These are phyloP conservation scores for Clarias batrachus DNA, from an alignment of 2,113 vertebrate species.

Conservation along the genomic window DNA sequence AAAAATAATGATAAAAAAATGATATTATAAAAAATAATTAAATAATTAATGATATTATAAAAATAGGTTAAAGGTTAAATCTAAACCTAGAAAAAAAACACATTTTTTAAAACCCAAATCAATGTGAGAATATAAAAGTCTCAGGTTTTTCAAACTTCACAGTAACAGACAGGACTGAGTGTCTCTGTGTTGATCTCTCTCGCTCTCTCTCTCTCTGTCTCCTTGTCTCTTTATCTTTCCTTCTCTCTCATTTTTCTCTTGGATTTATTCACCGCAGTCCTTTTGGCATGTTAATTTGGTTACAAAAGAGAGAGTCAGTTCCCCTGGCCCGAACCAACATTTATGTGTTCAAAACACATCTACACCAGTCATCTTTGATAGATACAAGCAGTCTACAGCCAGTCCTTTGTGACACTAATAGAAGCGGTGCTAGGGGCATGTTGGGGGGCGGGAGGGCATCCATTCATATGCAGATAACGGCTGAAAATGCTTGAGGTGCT, in stretches of 20 bases:
- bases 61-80: neutral
- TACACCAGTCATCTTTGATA: slow-evolving; percentile 68
- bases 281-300: slow-evolving; percentile 46
- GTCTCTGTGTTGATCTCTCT: slow-evolving; percentile 4
- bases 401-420: slow-evolving; percentile 49
- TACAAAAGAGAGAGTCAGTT: slow-evolving; percentile 46
- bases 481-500: slow-evolving; percentile 36
- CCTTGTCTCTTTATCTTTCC: neutral
- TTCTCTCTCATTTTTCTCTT: slow-evolving; percentile 9
- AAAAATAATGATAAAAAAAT: neutral
- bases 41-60: too few species aligned
- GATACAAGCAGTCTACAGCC: slow-evolving; percentile 66
- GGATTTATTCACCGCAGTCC: slow-evolving; percentile 8
- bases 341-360: slow-evolving; percentile 70
- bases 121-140: neutral
- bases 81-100: neutral
- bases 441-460: slow-evolving; percentile 52
- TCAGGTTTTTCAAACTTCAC: neutral
- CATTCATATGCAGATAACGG: slow-evolving; percentile 70
- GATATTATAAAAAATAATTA: too few species aligned
- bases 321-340: slow-evolving; percentile 52
- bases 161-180: slow-evolving; percentile 7
- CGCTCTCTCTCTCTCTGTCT: neutral
- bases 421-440: slow-evolving; percentile 51
- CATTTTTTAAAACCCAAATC: neutral